Evolutionary conservation across 1,140 invertebrate genomes (phyloP), one percentile per base, ranked within the genome.

Genomic region (Apis dorsata): DNA sequence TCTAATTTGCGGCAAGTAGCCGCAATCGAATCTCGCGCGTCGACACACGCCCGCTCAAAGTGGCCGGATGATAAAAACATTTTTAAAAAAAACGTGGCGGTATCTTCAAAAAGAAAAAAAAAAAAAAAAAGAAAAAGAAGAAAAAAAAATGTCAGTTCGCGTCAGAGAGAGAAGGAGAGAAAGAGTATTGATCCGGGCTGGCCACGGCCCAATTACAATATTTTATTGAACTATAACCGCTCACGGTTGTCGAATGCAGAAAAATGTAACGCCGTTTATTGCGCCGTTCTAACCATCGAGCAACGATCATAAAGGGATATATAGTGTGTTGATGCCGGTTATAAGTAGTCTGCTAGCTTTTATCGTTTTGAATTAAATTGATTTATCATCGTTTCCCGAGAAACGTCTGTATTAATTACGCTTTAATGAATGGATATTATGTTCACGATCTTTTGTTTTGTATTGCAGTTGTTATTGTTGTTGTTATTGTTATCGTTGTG

Each of bases 121-220:
- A 34, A 34, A 34, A 34, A 34, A 34, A 4, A 34, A 34, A 34
- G 34, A 34, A 34, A 28, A 28, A 28, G 28, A 28, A 44, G 5
- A 44, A 44, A 44, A 53, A 24, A 81, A 75, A 88, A 74, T 74
- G 82, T 68, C 77, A 76, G 69, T 63, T 81, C 24, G 71, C 81
- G 85, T 60, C 77, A 69, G 62, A 49, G 53, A 72, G 21, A 12
- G n/a, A 62, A n/a, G 24, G 60, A 62, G 66, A 65, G 24, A 76
- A n/a, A 66, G 62, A 66, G 85, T 88, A 88, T 88, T 85, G 86
- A 88, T 88, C 86, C 82, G 70, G 34, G 15, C 60, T 71, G 53
- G 53, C 73, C 76, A 71, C 66, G 86, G 82, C 79, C 82, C 85
- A 88, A 88, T 88, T 88, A 88, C 86, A 87, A 88, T 88, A 88